Base-by-base conservation (phyloP, 2,888 invertebrate species). In the Diarsia rubi region DNA sequence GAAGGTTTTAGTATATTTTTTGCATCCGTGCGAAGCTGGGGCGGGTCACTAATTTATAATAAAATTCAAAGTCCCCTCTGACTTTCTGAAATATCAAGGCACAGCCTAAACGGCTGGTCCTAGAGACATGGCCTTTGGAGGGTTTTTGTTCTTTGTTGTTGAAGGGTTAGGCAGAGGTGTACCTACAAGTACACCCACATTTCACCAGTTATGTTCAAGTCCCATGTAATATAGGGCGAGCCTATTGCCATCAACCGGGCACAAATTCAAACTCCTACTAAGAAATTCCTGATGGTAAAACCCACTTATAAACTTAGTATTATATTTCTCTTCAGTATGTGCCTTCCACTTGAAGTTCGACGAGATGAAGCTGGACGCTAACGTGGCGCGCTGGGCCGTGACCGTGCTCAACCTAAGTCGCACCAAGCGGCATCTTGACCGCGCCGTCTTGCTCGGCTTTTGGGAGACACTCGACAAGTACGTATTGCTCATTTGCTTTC, bases 381-480 rank as follows among this genome's bases (percentile, higher is more conserved):
- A 99, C 95, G 99, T 99, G 49, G 98, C 98, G 57, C 98, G 99
- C 90, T 99, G 99, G 99, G 98, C 99, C 52, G 99, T 99, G 12
- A 98, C 98, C 60, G 98, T 99, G 42, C 98, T 99, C 83, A 98
- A 98, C 92, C 97, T 99, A 64, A 99, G 99, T 78, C 97, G 99
- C 91, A 98, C 98, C 70, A 99, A 99, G 95, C 97, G 99, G 70
- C 99, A 99, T 97, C 97, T 99, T 90, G 99, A 99, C 96, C 97
- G 99, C 90, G 99, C 99, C 64, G 98, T 98, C 47, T 97, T 99
- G 71, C 98, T 99, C 97, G 98, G 98, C 86, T 99, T 99, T 96
- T 99, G 99, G 99, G 99, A 99, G 94, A 98, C 98, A 83, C 97
- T 99, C 60, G 99, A 99, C 96, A 98, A 98, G 98, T 99, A 96